Evolutionary conservation across 2,113 vertebrate genomes (phyloP).

Genomic region (Anolis carolinensis): DNA sequence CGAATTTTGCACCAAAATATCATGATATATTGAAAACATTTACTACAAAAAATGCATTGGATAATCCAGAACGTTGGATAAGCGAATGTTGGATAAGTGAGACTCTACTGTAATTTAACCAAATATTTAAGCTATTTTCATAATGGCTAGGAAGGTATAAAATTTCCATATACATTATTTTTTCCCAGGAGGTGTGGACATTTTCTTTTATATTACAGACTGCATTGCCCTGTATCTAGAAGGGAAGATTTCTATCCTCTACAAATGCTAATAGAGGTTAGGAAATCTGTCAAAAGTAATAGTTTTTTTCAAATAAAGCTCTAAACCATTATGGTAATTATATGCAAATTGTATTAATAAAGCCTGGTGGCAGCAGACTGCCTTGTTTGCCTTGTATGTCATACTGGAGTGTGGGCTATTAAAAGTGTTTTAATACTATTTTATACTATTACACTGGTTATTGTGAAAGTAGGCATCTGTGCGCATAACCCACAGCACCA

Average conservation of each 20-base stretch:
- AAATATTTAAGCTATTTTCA: constrained; percentile 31
- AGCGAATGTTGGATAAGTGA: too few relatives aligned
- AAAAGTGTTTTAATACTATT: constrained; percentile 14
- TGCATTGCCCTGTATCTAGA: constrained; percentile 20
- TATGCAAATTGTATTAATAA: constrained; percentile 42
- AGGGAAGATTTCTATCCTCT: not conserved
- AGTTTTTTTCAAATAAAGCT: constrained; percentile 51
- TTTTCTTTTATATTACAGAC: constrained; percentile 31
- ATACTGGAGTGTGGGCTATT: not conserved
- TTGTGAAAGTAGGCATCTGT: constrained; percentile 16
- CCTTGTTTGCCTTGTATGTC: constrained; percentile 15
- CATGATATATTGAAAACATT: too few relatives aligned
- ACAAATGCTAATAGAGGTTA: constrained; percentile 16
- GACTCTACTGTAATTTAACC: constrained; percentile 24
- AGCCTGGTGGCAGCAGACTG: constrained; percentile 15
- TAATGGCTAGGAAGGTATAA: constrained; percentile 43
- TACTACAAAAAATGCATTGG: too few relatives aligned
- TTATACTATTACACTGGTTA: constrained; percentile 4
- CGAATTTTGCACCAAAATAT: too few relatives aligned
- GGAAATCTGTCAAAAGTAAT: constrained; percentile 44
- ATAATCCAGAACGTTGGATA: too few relatives aligned
- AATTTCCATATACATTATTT: constrained; percentile 24
- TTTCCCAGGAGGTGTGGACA: not conserved
- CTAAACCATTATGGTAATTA: constrained; percentile 40
- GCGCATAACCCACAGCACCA: constrained; percentile 8